Evolutionary conservation across 2,888 invertebrate species (phyloP).

Genomic region (Rhimphoctona megacephalus): DNA sequence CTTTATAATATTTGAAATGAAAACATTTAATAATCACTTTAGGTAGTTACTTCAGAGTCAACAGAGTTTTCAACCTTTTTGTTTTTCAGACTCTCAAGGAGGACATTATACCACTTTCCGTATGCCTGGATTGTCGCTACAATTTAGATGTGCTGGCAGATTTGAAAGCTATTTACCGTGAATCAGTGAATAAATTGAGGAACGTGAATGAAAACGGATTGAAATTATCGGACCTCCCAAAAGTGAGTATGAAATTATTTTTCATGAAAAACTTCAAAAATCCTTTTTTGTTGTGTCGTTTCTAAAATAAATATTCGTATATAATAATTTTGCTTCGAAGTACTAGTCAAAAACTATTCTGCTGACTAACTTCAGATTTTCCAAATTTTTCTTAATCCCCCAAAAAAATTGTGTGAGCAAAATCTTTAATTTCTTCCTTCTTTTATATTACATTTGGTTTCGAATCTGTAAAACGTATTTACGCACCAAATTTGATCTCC

Average conservation of each 20-base stretch:
- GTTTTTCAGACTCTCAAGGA: conserved; percentile 56
- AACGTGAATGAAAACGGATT: conserved; percentile 69
- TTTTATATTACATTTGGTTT: neutral
- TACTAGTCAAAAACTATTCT: neutral
- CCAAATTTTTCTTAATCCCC: neutral
- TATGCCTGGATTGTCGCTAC: conserved; percentile 81
- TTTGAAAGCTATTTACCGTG: conserved; percentile 75
- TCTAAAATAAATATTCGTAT: no score
- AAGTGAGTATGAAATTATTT: conserved; percentile 72
- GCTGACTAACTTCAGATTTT: no score
- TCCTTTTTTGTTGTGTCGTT: no score
- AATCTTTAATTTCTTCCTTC: neutral
- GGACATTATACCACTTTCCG: conserved; percentile 58
- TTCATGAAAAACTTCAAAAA: neutral
- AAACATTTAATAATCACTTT: neutral
- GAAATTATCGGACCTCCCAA: conserved; percentile 73
- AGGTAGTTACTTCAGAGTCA: neutral
- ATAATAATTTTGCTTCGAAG: neutral
- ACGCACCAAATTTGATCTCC: neutral
- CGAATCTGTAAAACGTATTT: neutral
- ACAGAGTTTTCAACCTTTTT: neutral
- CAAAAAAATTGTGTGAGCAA: neutral
- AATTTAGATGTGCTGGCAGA: conserved; percentile 80
- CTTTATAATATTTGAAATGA: neutral
- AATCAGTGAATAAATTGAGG: conserved; percentile 70